Evolutionary conservation across 1,140 invertebrate genomes (phyloP).

Genomic region (Danaus plexippus): DNA sequence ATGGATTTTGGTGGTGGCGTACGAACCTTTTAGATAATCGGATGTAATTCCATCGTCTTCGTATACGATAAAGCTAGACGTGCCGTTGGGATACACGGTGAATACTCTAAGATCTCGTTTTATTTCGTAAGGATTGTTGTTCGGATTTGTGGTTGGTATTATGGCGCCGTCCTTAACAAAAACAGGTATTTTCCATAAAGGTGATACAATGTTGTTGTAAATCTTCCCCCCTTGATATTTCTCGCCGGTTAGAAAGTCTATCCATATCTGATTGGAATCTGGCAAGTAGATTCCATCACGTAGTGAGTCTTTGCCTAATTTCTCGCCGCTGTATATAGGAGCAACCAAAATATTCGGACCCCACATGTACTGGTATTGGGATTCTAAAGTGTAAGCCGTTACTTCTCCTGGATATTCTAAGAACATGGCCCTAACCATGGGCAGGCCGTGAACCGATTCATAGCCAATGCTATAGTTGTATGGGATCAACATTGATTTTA

Average conservation of each 20-base stretch:
- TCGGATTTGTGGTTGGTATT: conserved; percentile 49
- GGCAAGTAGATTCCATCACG: conserved; percentile 50
- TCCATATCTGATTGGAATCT: conserved; percentile 52
- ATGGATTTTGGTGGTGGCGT: conserved; percentile 39
- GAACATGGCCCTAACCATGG: conserved; percentile 64
- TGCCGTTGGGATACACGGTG: conserved; percentile 45
- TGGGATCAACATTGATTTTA: conserved; percentile 58
- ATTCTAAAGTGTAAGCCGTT: conserved; percentile 42
- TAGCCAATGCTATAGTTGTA: conserved; percentile 59
- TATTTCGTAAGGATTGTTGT: conserved; percentile 55
- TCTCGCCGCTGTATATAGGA: conserved; percentile 43
- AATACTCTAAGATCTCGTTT: conserved; percentile 44
- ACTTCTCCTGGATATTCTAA: conserved; percentile 48
- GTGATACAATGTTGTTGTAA: conserved; percentile 41
- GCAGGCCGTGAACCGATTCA: conserved; percentile 43
- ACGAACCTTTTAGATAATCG: conserved; percentile 37
- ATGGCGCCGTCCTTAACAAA: conserved; percentile 62
- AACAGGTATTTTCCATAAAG: conserved; percentile 61
- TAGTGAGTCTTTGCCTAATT: conserved; percentile 22
- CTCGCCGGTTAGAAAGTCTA: conserved; percentile 54
- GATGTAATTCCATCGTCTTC: conserved; percentile 57
- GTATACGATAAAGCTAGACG: conserved; percentile 40
- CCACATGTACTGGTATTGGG: conserved; percentile 64
- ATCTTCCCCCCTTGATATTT: conserved; percentile 58
- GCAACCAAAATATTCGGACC: conserved; percentile 55